A percentile compares a stretch with the other conserved stretches of the same genome.
Conservation (phyloP, 2,797 vertebrate genomes). For the Meriones psammophilus region DNA sequence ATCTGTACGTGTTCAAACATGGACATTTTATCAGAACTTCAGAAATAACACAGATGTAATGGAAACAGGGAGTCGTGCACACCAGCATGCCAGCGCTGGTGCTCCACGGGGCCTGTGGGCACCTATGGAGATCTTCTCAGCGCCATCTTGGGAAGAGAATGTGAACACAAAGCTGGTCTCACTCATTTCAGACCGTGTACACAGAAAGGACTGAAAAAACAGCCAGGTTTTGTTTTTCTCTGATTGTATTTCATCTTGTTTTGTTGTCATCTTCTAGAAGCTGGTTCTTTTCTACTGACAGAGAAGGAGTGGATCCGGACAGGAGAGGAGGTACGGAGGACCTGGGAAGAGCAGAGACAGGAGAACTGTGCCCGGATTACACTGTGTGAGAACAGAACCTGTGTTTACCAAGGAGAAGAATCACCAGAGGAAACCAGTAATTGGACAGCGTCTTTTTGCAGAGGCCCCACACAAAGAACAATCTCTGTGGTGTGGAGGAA, state of each 20-base stretch:
- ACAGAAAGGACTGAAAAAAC: neutral
- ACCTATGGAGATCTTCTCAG: constrained; percentile 2
- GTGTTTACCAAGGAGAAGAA: neutral
- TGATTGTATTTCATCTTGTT: neutral
- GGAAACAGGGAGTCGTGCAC: constrained; percentile 7
- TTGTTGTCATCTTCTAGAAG: neutral
- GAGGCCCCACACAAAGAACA: neutral
- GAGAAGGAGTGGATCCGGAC: neutral
- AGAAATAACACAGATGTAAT: neutral
- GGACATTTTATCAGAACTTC: constrained; percentile 39
- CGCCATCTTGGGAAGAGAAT: neutral
- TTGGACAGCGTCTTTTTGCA: neutral
- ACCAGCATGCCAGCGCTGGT: neutral
- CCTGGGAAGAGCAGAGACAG: too few species aligned
- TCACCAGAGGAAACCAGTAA: neutral
- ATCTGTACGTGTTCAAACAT: constrained; percentile 26
- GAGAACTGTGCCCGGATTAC: neutral
- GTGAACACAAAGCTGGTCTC: constrained; percentile 49
- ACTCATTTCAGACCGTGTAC: neutral
- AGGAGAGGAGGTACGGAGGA: neutral
- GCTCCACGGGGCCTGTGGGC: neutral
- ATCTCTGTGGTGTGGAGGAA: neutral
- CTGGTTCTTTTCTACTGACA: neutral
- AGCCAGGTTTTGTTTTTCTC: neutral
- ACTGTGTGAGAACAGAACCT: neutral